These are phyloP conservation scores for Heliconius sara DNA, from an alignment of 2,888 invertebrate genomes.

Conservation along the genomic window DNA sequence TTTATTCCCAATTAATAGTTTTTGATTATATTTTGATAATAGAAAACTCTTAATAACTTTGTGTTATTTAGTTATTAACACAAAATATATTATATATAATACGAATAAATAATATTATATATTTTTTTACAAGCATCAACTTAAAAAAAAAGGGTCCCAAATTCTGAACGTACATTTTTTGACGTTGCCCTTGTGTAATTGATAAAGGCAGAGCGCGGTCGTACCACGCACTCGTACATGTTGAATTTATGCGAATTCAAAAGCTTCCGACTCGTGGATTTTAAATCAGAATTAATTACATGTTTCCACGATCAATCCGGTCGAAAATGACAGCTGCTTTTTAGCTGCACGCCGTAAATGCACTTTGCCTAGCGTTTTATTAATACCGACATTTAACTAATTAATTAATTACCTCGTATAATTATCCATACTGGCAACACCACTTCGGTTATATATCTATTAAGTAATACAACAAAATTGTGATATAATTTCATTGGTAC, in stretches of 20 bases:
- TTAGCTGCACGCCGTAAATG: slow-evolving; percentile 42
- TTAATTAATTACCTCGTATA: slow-evolving; percentile 41
- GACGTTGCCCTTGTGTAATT: slow-evolving; percentile 73
- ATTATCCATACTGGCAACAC: slow-evolving; percentile 34
- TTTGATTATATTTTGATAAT: neutral
- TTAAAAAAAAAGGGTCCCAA: slow-evolving; percentile 49
- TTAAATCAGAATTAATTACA: slow-evolving; percentile 75
- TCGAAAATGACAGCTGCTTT: slow-evolving; percentile 57
- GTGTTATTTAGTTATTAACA: neutral
- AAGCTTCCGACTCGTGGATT: slow-evolving; percentile 73
- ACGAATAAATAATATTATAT: slow-evolving; percentile 9
- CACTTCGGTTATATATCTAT: slow-evolving; percentile 20
- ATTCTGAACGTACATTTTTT: slow-evolving; percentile 59
- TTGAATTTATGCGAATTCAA: slow-evolving; percentile 81
- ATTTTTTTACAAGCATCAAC: slow-evolving; percentile 8
- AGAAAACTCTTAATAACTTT: neutral
- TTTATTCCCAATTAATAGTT: neutral
- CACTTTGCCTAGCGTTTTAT: slow-evolving; percentile 41
- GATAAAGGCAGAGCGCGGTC: slow-evolving; percentile 74
- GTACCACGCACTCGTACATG: slow-evolving; percentile 65
- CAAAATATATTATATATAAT: neutral
- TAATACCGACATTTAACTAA: slow-evolving; percentile 43
- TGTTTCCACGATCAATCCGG: slow-evolving; percentile 65
- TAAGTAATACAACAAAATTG: slow-evolving; percentile 22
- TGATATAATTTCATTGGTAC: slow-evolving; percentile 1